phyloP scores from a whole-genome alignment of 2,797 vertebrate species.

The Poeciliopsis presidionis region DNA sequence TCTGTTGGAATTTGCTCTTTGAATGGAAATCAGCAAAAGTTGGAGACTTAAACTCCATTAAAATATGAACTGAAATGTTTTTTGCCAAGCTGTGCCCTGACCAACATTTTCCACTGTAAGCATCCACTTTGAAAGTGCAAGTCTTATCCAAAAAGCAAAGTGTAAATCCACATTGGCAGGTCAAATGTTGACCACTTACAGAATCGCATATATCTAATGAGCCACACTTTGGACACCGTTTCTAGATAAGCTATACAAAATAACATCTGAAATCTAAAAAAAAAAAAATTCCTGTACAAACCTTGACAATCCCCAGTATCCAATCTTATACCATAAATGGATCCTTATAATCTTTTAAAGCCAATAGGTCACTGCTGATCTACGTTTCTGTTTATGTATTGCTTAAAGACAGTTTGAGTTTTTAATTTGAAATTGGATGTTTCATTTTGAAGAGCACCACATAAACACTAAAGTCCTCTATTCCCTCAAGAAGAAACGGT shows the following conservation, averaged over 20 bases:
- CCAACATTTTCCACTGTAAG: neutral
- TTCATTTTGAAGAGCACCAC: conserved; percentile 6
- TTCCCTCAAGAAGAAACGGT: conserved; percentile 12
- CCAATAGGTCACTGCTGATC: neutral
- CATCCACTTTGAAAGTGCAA: neutral
- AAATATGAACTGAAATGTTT: neutral
- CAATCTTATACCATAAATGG: neutral
- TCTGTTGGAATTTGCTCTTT: neutral
- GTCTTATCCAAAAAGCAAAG: neutral
- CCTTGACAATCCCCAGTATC: neutral
- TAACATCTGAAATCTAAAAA: neutral
- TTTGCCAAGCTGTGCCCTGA: neutral
- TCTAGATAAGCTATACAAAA: neutral
- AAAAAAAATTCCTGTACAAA: neutral
- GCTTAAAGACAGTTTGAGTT: neutral
- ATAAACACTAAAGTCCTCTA: conserved; percentile 12
- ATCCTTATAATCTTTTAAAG: neutral
- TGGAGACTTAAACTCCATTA: neutral
- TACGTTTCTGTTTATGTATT: neutral
- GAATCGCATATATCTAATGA: neutral
- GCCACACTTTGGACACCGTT: neutral
- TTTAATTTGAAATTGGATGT: neutral
- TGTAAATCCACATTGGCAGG: neutral
- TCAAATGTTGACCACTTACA: neutral
- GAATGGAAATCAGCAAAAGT: neutral